Evolutionary conservation across 1,140 invertebrate genomes (phyloP).

Genomic region (Diprion similis): DNA sequence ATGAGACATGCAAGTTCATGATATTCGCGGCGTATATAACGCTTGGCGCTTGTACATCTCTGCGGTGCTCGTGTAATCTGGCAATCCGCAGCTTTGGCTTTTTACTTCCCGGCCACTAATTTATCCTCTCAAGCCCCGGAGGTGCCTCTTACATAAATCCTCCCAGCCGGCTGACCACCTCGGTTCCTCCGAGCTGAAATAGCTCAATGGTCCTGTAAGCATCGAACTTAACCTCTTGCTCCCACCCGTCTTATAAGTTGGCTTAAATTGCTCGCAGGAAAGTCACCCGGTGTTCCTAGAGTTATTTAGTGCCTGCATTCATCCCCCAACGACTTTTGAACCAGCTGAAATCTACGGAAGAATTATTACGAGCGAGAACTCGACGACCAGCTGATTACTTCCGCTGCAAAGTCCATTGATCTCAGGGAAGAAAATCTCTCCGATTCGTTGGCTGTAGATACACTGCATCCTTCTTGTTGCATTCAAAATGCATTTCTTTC

Average conservation of each 20-base stretch:
- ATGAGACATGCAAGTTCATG: neutral
- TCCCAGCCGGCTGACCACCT: constrained; percentile 33
- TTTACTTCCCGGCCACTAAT: constrained; percentile 43
- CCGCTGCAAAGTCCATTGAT: too few species aligned
- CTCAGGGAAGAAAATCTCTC: too few species aligned
- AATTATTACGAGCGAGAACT: neutral
- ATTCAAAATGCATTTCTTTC: too few species aligned
- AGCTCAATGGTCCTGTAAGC: constrained; percentile 15
- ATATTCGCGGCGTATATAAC: neutral
- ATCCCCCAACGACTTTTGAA: neutral
- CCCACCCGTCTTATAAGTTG: neutral
- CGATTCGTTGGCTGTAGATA: too few species aligned
- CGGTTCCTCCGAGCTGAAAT: constrained; percentile 23
- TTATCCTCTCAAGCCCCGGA: constrained; percentile 45
- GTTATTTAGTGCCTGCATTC: neutral
- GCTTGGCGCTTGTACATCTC: neutral
- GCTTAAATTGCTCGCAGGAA: neutral
- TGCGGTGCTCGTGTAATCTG: constrained; percentile 46
- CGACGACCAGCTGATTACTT: too few species aligned
- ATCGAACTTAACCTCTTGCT: neutral
- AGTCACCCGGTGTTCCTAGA: neutral
- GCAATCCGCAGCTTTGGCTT: constrained; percentile 46
- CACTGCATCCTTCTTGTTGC: too few species aligned
- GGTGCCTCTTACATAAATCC: constrained; percentile 47
- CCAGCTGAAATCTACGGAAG: neutral